These are phyloP conservation scores for Enteromius treurensis DNA, from an alignment of 2,797 vertebrate genomes.

Conservation along the genomic window DNA sequence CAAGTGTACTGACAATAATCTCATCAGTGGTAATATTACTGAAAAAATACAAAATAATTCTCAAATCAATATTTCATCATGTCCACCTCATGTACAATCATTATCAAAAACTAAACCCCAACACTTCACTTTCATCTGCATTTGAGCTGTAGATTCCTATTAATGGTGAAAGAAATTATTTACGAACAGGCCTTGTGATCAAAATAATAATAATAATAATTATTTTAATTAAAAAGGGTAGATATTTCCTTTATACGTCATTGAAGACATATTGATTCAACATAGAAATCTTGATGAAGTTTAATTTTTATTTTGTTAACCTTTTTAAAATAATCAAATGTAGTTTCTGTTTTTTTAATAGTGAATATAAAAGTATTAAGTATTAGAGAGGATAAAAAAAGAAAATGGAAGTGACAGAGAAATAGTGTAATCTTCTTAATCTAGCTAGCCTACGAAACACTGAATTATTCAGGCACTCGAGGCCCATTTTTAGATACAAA, in stretches of 20 bases:
- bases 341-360: neutral
- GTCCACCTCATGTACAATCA: neutral
- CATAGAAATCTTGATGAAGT: neutral
- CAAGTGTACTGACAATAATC: neutral
- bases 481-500: neutral
- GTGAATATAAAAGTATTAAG: neutral
- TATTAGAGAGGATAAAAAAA: conserved; percentile 10
- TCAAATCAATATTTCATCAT: neutral
- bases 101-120: neutral
- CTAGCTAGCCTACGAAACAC: neutral
- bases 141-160: neutral
- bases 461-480: conserved; percentile 19
- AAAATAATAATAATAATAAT: neutral
- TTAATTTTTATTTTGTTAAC: neutral
- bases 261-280: neutral
- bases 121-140: neutral
- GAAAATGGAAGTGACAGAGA: neutral
- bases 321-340: neutral
- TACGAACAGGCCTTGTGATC: neutral
- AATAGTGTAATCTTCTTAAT: neutral
- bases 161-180: neutral
- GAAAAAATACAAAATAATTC: neutral
- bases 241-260: neutral
- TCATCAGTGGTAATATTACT: neutral
- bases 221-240: neutral